Evolutionary conservation across 2,797 vertebrate genomes (phyloP), one percentile per base, ranked within the genome.

Genomic region (Staurois parvus): DNA sequence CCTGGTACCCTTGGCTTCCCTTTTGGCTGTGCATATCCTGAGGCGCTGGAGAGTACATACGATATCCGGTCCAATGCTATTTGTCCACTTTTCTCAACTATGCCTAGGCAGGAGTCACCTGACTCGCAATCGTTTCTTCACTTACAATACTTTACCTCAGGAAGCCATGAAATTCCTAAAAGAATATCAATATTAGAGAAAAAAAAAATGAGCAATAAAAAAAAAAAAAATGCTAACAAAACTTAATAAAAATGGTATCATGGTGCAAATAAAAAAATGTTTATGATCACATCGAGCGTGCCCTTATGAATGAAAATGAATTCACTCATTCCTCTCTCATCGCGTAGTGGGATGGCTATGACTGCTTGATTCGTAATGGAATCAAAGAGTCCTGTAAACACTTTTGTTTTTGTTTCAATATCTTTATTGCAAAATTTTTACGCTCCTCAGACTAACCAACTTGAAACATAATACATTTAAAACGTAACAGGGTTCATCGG

Each of bases 321-420:
- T 48, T 78, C 62, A 86, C 37, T 82, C 85, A 79, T 83, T 48
- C 52, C 42, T 85, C 83, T 87, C 66, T 79, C 85, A 87, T 45
- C 28, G 3, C 68, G 45, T 19, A 13, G 75, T 87, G 70, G 75
- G 56, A 87, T 87, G 85, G 81, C 42, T 19, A 77, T 87, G 85
- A 87, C 80, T 79, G 76, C 69, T 87, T 87, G 85, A 87, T 87
- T 87, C 85, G 12, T 66, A 69, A 76, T 74, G 85, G 85, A 87
- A 87, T 87, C 85, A 83, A 86, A 78, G 81, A 87, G 85, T 74
- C 85, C 30, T 75, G 17, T 42, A 72, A 79, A 87, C 56, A 13
- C 4, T 52, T 42, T 37, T 29, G n/a, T 66, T 81, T 72, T 83
- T 83, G 59, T 64, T 87, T 83, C 19, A 87, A 83, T 68, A 87